Conservation (phyloP, 2,797 vertebrate species). For the Sternotherus odoratus region DNA sequence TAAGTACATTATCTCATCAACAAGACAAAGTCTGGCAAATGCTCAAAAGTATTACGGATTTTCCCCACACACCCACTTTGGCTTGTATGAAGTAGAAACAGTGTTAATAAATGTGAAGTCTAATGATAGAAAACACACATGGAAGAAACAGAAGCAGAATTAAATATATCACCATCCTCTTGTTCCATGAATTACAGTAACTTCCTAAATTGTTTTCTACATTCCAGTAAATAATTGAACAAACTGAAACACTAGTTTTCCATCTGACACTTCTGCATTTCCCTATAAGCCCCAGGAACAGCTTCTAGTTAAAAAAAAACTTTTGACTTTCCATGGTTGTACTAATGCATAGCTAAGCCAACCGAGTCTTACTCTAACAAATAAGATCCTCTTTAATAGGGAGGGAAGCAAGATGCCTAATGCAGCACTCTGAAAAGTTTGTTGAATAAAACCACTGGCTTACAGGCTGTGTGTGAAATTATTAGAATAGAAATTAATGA, state of each 20-base stretch:
- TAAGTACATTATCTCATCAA: neutral
- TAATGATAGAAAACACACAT: slow-evolving; percentile 23
- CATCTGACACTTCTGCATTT: neutral
- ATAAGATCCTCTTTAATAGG: slow-evolving; percentile 39
- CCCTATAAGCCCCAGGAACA: neutral
- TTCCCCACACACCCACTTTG: neutral
- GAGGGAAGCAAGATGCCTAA: slow-evolving; percentile 21
- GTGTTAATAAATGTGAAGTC: neutral
- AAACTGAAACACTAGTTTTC: slow-evolving; percentile 3
- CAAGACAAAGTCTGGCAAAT: neutral
- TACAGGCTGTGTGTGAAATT: neutral
- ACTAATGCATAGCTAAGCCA: neutral
- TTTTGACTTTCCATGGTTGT: slow-evolving; percentile 6
- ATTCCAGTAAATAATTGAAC: neutral
- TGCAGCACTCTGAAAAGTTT: slow-evolving; percentile 22
- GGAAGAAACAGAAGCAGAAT: slow-evolving; percentile 21
- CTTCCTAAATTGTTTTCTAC: neutral
- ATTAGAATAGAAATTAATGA: neutral
- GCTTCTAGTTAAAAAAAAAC: slow-evolving; percentile 35
- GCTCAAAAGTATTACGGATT: neutral
- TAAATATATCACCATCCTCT: neutral
- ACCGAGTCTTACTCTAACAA: neutral
- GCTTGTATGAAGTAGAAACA: neutral
- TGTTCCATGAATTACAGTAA: neutral
- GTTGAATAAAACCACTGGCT: neutral